Evolutionary conservation across 2,113 vertebrate genomes (phyloP), one percentile per base, ranked within the genome.

Genomic region (Gobius niger): DNA sequence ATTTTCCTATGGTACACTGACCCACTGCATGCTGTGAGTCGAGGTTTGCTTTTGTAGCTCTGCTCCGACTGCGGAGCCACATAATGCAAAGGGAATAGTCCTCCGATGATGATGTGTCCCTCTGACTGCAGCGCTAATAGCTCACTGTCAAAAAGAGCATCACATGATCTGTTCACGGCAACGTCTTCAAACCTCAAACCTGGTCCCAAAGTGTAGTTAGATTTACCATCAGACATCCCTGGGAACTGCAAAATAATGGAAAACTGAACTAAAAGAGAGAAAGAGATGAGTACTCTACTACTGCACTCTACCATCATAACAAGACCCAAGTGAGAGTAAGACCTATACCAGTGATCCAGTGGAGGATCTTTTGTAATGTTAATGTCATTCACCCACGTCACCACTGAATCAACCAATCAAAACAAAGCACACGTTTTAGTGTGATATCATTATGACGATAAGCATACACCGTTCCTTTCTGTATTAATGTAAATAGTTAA

Each of bases 51-150:
- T 11, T 53, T 65, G 70, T 87, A 93, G 59, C 18, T 81, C 65
- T 82, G 57, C 10, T 86, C 59, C 34, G 64, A 78, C 40, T 82
- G 52, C 12, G 80, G 44, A 0, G 80, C 80, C 5, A 81, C 49
- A 61, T 84, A 88, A 82, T 93, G 91, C 60, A 93, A 44, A 40
- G 92, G 92, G 18, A 93, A 93, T 50, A 92, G 50, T 0, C 90
- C 92, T 60, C 91, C 92, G 46, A 93, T 89, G 13, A 90, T 68
- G 77, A 92, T 56, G 72, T 92, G 86, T 1, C 92, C 92, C 13
- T 78, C 76, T 2, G 47, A 63, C 51, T 87, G 64, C 46, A 92
- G 66, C 15, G 76, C 78, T n/a, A 80, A 54, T 16, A 66, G 67
- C 51, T 86, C 67, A 51, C 73, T 78, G 44, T 85, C 67, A 41